These are phyloP conservation scores for Leuciscus idus DNA, from an alignment of 2,113 vertebrate species.

Conservation along the genomic window DNA sequence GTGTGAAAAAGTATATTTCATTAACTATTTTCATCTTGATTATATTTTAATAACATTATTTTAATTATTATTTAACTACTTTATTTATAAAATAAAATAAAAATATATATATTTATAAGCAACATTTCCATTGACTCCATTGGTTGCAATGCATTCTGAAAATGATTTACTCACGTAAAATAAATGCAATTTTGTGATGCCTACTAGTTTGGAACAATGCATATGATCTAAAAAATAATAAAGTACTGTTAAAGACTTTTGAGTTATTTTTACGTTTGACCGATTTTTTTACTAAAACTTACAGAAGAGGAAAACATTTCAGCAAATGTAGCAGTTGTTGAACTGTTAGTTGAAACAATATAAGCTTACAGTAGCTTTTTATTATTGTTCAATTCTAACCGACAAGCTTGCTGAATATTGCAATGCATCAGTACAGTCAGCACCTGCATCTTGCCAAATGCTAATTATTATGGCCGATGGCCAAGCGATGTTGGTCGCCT, in stretches of 20 bases:
- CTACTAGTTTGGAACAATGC: not conserved
- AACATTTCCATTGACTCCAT: not conserved
- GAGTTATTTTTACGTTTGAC: not conserved
- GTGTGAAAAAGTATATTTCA: not conserved
- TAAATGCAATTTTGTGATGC: not conserved
- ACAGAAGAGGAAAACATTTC: not conserved
- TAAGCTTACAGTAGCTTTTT: not conserved
- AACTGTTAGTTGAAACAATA: not conserved
- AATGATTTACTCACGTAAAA: not conserved
- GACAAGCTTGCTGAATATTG: not conserved
- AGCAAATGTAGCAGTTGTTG: not conserved
- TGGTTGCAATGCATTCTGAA: not conserved
- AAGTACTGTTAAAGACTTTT: not conserved
- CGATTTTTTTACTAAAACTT: not conserved
- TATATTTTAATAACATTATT: not conserved
- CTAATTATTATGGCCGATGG: not conserved
- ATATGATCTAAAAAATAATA: not conserved
- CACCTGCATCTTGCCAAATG: conserved; percentile 33
- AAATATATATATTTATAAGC: not conserved
- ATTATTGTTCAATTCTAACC: not conserved
- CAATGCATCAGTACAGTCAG: conserved; percentile 28
- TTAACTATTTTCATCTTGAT: not conserved
- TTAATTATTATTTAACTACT: not conserved
- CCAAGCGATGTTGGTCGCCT: not conserved
- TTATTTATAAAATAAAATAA: not conserved